Evolutionary conservation across 2,888 invertebrate genomes (phyloP).

Genomic region (Cheilosia urbana): DNA sequence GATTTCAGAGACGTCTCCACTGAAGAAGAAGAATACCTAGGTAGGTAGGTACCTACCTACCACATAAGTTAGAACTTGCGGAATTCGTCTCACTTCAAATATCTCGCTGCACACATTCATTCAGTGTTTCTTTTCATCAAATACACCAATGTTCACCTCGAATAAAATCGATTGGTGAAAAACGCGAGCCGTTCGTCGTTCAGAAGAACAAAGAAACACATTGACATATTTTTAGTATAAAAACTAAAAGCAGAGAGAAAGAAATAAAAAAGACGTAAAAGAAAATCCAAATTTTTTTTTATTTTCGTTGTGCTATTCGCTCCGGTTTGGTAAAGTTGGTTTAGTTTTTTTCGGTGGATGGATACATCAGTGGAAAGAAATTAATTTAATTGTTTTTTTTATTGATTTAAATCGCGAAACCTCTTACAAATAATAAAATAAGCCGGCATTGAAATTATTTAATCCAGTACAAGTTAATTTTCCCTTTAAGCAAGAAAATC

Average conservation of each 20-base stretch:
- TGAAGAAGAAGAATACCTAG: too few relatives aligned
- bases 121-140: background rate
- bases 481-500: background rate
- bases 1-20: too few relatives aligned
- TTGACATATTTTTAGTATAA: too few relatives aligned
- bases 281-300: conserved; percentile 20
- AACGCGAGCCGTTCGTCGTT: background rate
- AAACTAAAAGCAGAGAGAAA: conserved; percentile 28
- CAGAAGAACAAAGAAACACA: conserved; percentile 5
- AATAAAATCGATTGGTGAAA: background rate
- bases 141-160: background rate
- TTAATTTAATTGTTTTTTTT: conserved; percentile 56
- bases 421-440: conserved; percentile 19
- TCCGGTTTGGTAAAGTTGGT: conserved; percentile 51
- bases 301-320: conserved; percentile 35
- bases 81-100: background rate
- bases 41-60: too few relatives aligned
- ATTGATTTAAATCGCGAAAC: conserved; percentile 51
- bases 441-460: conserved; percentile 38
- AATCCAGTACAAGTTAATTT: conserved; percentile 38
- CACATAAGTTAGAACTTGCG: too few relatives aligned
- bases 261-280: conserved; percentile 28
- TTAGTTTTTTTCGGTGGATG: conserved; percentile 49
- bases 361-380: conserved; percentile 52
- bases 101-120: background rate